Percentiles rank a stretch among this genome's conserved stretches.
Conservation (phyloP, 2,797 vertebrate genomes). For the Ceryle rudis region DNA sequence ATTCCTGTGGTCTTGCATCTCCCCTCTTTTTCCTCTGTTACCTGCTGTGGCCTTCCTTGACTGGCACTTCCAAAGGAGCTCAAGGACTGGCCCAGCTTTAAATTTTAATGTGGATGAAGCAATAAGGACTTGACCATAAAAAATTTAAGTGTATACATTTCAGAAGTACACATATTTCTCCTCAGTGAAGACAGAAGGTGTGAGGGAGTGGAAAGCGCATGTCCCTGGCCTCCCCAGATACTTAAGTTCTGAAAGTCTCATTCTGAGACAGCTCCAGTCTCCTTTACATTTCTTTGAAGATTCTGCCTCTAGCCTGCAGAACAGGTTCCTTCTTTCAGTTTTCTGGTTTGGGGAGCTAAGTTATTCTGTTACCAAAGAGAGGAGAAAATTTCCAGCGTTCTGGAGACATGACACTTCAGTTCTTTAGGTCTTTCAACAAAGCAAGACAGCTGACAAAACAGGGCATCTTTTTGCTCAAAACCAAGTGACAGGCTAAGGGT, state of each 20-base stretch:
- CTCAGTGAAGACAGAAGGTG: not conserved
- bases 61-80: not conserved
- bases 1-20: not conserved
- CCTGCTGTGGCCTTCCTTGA: not conserved
- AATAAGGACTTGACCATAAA: not conserved
- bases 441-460: not conserved
- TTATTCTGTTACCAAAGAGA: not conserved
- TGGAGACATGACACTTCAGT: not conserved
- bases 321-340: slow-evolving; percentile 23
- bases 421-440: not conserved
- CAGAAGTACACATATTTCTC: not conserved
- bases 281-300: slow-evolving; percentile 30
- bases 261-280: not conserved
- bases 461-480: not conserved
- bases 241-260: not conserved
- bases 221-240: not conserved
- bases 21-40: not conserved
- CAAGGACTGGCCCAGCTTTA: not conserved
- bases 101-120: not conserved
- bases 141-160: not conserved
- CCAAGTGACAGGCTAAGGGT: not conserved
- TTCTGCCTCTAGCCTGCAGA: not conserved
- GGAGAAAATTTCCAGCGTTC: not conserved
- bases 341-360: not conserved
- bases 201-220: not conserved